Evolutionary conservation across 2,113 vertebrate species (phyloP), one percentile per base, ranked within the genome.

Genomic region (Scortum barcoo): DNA sequence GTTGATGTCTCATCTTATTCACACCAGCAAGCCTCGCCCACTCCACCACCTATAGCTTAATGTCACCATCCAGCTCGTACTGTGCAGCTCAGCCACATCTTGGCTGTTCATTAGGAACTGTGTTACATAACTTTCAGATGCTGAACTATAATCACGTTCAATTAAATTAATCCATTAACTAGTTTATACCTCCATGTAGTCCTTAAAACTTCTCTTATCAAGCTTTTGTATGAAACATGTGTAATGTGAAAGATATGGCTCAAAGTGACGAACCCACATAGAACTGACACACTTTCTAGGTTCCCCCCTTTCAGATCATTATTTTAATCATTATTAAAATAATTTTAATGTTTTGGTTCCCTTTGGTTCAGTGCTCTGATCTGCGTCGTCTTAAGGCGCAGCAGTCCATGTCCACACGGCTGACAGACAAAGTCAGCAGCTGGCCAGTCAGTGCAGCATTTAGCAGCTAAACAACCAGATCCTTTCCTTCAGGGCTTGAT

Each of bases 1-100:
- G 51, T 70, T 20, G 7, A 78, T 36, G 46, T 79, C 71, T 72
- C 65, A 61, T 24, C 26, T 88, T 56, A 40, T 60, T 85, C 60
- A 69, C 66, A 82, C 71, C 78, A 48, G 5, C 11, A 1, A 57
- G 56, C 73, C 73, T 69, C 50, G 50, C 63, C 57, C 58, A 24
- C 65, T 48, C 36, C 51, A 7, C 60, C 67, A 13, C 46, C 56
- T 22, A 30, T 54, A 28, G n/a, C 76, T 65, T 42, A 26, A 67
- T 75, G 46, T 42, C 60, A 60, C n/a, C 72, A 48, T 53, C 33
- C 42, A 65, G 62, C 20, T 48, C 3, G 2, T 5, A 4, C 68
- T 3, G 14, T 48, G 40, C 48, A 61, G 28, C 53, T 73, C 68
- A 30, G 22, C 46, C 72, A 46, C 44, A 38, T 26, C 40, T 69